Evolutionary conservation across 1,140 invertebrate species (phyloP).

Genomic region (Euwallacea similis): DNA sequence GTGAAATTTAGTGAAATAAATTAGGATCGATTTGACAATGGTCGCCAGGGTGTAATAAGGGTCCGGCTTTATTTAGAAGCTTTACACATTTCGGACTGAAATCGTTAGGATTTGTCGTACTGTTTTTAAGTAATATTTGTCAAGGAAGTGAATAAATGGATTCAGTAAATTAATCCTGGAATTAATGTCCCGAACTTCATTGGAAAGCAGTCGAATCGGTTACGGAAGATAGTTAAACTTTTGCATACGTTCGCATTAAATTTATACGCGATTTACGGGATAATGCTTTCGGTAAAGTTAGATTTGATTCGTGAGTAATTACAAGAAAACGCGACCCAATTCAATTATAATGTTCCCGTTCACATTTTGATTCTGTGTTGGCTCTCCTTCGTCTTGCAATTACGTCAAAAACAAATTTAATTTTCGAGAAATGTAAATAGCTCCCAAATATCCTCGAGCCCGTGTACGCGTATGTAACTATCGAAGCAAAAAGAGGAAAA

Average conservation of each 20-base stretch:
- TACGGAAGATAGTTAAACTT: conserved; percentile 28
- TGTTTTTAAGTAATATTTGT: background rate
- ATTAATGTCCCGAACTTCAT: conserved; percentile 3
- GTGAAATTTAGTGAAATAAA: too few species aligned
- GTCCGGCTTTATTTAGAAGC: too few species aligned
- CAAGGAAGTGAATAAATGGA: conserved; percentile 10
- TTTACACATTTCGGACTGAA: background rate
- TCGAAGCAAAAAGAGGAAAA: conserved; percentile 11
- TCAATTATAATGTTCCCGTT: conserved; percentile 26
- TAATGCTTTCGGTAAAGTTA: conserved; percentile 38
- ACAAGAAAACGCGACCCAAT: conserved; percentile 24
- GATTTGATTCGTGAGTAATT: conserved; percentile 43
- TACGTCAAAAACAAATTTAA: too few species aligned
- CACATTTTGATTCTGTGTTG: too few species aligned
- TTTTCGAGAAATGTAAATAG: background rate
- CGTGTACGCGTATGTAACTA: background rate
- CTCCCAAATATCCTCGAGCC: background rate
- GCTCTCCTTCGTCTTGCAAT: too few species aligned
- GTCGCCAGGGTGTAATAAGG: too few species aligned
- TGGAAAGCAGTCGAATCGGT: background rate
- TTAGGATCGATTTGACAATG: too few species aligned
- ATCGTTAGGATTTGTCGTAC: background rate
- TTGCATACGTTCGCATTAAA: conserved; percentile 34
- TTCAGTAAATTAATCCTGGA: conserved; percentile 11
- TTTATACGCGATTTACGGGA: conserved; percentile 35